These are phyloP conservation scores for Hyposoter dolosus DNA, from an alignment of 2,888 invertebrate species.

Conservation along the genomic window DNA sequence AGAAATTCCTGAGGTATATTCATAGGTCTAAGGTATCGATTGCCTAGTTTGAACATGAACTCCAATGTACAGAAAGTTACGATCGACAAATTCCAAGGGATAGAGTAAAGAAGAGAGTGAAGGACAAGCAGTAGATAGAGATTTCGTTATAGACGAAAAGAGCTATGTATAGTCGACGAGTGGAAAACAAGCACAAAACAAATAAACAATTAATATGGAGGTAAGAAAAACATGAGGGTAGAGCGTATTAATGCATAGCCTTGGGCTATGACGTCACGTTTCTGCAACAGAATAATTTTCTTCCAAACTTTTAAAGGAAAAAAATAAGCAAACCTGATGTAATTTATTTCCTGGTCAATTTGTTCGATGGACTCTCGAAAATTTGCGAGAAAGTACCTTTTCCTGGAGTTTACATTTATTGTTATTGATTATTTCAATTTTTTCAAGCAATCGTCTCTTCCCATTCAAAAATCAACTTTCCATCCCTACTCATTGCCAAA, in stretches of 20 bases:
- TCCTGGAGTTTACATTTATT: neutral
- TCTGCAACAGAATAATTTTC: neutral
- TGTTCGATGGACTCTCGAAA: neutral
- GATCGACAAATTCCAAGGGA: conserved; percentile 13
- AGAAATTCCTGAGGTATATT: conserved; percentile 28
- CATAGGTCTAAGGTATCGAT: conserved; percentile 48
- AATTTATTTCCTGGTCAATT: neutral
- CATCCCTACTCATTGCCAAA: neutral
- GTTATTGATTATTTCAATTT: neutral
- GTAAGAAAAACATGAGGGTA: neutral
- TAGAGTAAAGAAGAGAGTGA: conserved; percentile 8
- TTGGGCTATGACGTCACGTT: neutral
- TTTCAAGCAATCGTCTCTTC: neutral
- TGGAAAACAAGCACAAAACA: neutral
- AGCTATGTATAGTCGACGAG: neutral
- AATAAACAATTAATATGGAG: neutral
- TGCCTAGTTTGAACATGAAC: conserved; percentile 31
- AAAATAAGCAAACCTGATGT: neutral
- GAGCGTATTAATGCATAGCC: neutral
- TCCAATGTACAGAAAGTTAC: conserved; percentile 29
- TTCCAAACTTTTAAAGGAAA: neutral
- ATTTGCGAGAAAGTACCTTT: neutral
- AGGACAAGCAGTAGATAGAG: neutral
- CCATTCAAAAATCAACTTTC: neutral
- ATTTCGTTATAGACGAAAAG: neutral